A percentile compares a stretch with the other conserved stretches of the same genome.
Evolutionary conservation across 2,888 invertebrate genomes (phyloP).

Genomic region (Drosophila prolongata): DNA sequence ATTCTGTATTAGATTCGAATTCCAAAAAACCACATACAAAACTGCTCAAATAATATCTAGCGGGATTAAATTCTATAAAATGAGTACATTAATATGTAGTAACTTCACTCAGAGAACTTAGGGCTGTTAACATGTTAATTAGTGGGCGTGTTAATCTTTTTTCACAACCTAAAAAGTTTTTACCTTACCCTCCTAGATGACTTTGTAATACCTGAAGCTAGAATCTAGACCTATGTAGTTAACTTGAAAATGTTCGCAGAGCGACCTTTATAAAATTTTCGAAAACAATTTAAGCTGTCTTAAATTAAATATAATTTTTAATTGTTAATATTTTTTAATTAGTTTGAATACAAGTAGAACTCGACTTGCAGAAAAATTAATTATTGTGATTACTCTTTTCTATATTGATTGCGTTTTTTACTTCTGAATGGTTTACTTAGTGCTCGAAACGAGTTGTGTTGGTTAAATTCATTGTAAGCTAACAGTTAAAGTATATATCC

Average conservation of each 20-base stretch:
- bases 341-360: conserved; percentile 2
- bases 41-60: conserved; percentile 49
- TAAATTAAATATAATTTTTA: conserved; percentile 32
- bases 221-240: conserved; percentile 40
- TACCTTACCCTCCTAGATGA: conserved; percentile 23
- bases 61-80: conserved; percentile 30
- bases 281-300: conserved; percentile 9
- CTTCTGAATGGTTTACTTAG: conserved; percentile 61
- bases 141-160: conserved; percentile 65
- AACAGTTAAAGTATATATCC: conserved; percentile 57
- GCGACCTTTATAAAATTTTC: conserved; percentile 44
- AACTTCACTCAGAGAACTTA: conserved; percentile 74
- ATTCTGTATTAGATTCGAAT: conserved; percentile 52
- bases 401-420: conserved; percentile 30
- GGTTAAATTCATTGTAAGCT: conserved; percentile 67
- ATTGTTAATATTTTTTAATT: conserved; percentile 26
- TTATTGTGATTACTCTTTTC: conserved; percentile 64
- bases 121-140: conserved; percentile 76
- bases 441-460: conserved; percentile 70
- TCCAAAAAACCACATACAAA: conserved; percentile 32
- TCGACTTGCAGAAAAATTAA: conserved; percentile 43
- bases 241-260: conserved; percentile 48
- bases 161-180: conserved; percentile 45
- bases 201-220: conserved; percentile 37
- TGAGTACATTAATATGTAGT: conserved; percentile 48